Evolutionary conservation across 2,113 vertebrate genomes (phyloP).

Genomic region (Macrotis lagotis): DNA sequence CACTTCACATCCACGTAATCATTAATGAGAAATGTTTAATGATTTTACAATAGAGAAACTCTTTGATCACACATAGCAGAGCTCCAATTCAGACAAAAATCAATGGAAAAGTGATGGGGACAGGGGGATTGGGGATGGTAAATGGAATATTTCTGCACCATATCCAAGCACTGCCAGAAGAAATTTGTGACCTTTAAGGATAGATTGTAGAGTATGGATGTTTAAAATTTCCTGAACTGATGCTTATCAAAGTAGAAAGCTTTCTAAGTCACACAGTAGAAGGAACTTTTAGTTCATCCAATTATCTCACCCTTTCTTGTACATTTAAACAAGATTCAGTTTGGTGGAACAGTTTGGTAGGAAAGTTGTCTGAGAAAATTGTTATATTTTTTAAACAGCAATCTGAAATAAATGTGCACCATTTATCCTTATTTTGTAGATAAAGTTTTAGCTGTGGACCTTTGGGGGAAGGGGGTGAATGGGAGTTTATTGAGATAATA

Average conservation of each 20-base stretch:
- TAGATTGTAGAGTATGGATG: neutral
- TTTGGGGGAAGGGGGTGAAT: neutral
- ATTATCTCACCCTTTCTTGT: neutral
- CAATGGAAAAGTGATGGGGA: neutral
- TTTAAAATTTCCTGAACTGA: neutral
- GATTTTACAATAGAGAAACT: neutral
- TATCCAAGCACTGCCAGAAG: neutral
- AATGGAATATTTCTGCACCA: neutral
- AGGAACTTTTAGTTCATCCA: conserved; percentile 6
- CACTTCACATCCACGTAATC: conserved; percentile 31
- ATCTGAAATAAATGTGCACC: conserved; percentile 24
- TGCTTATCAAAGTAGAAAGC: conserved; percentile 8
- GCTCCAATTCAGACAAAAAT: neutral
- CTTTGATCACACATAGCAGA: neutral
- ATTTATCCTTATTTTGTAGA: neutral
- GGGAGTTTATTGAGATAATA: neutral
- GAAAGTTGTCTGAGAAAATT: too few relatives aligned
- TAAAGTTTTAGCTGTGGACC: neutral
- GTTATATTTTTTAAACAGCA: conserved; percentile 43
- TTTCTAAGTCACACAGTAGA: conserved; percentile 17
- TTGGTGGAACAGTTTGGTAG: neutral
- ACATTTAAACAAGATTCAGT: conserved; percentile 33
- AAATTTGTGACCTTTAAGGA: neutral
- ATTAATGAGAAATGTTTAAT: conserved; percentile 4
- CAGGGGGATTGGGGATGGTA: neutral